phyloP scores from a whole-genome alignment of 2,797 vertebrate genomes.

The Siniperca undulata region DNA sequence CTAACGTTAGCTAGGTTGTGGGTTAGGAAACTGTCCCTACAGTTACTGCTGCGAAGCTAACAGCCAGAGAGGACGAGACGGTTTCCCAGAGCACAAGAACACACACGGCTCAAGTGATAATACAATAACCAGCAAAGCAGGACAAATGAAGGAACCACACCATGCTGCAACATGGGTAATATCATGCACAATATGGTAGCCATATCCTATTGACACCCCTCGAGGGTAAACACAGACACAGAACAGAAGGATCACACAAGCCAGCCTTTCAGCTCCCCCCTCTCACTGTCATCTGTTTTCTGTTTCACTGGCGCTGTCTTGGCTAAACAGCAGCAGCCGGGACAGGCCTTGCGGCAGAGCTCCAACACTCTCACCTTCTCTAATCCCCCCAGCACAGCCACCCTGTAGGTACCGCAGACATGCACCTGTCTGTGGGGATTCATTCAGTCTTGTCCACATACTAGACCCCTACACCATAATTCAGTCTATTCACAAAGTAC shows the following conservation, averaged over 20 bases:
- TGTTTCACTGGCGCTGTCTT: conserved; percentile 75
- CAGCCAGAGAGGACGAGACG: no score
- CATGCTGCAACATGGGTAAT: conserved; percentile 53
- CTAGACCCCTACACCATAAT: conserved; percentile 18
- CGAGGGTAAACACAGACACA: conserved; percentile 77
- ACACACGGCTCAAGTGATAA: conserved; percentile 12
- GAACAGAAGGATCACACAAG: conserved; percentile 72
- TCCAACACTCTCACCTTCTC: conserved; percentile 75
- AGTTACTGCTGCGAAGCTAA: no score
- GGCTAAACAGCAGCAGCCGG: conserved; percentile 81
- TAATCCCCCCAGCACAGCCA: conserved; percentile 73
- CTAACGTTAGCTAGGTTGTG: no score
- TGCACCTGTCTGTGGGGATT: conserved; percentile 75
- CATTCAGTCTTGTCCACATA: conserved; percentile 30
- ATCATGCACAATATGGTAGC: conserved; percentile 72
- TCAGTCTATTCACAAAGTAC: conserved; percentile 21
- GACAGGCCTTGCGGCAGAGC: conserved; percentile 58
- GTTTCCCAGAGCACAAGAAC: no score
- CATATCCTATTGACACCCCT: conserved; percentile 74
- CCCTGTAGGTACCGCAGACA: conserved; percentile 75
- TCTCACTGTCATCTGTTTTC: conserved; percentile 82
- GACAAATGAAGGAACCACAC: conserved; percentile 50
- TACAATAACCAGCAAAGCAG: conserved; percentile 49
- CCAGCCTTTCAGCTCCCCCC: conserved; percentile 59
- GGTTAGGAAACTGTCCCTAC: no score